Evolutionary conservation across 2,113 vertebrate species (phyloP).

Genomic region (Penelope pileata): DNA sequence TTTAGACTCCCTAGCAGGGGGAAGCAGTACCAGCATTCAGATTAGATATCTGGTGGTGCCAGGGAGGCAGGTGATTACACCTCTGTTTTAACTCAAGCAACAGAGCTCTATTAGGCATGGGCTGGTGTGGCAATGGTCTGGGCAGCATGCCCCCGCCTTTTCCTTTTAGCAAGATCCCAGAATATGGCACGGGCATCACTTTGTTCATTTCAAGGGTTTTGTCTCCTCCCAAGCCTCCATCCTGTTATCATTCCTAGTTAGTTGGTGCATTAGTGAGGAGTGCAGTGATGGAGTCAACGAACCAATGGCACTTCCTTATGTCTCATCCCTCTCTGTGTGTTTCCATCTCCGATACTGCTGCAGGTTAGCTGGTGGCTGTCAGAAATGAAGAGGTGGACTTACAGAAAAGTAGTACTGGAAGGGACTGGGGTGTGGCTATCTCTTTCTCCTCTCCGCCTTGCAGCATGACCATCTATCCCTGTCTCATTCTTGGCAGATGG

Average conservation of each 20-base stretch:
- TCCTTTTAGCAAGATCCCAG: neutral
- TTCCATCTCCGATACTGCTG: neutral
- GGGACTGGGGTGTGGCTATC: no score
- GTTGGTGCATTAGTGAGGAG: neutral
- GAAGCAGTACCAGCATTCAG: neutral
- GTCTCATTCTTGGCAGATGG: neutral
- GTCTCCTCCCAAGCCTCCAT: neutral
- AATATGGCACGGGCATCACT: neutral
- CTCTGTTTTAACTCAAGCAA: neutral
- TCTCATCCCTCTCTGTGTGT: neutral
- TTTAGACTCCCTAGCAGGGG: neutral
- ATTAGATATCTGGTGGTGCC: neutral
- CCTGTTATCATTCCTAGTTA: neutral
- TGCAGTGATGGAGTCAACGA: neutral
- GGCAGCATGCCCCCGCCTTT: neutral
- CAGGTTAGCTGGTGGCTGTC: neutral
- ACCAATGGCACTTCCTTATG: neutral
- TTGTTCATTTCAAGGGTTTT: neutral
- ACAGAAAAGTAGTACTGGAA: neutral
- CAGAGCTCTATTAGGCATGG: neutral
- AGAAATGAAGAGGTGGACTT: neutral
- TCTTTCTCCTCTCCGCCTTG: neutral
- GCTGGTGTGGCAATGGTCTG: neutral
- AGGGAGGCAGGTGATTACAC: neutral
- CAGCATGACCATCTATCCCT: neutral